Conservation (phyloP, 2,797 vertebrate species). For the Catostomus latipinnis region DNA sequence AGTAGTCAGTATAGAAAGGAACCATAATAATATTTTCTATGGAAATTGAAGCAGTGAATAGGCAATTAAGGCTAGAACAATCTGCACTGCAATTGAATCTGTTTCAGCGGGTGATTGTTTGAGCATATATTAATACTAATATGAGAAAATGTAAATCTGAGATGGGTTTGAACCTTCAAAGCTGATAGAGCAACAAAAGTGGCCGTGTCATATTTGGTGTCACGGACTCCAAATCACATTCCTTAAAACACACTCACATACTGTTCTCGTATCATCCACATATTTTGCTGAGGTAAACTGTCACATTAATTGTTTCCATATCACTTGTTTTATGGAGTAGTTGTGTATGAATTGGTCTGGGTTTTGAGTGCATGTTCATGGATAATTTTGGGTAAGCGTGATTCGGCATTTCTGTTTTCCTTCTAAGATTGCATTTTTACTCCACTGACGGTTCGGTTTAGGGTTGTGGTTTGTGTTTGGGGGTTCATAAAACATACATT, state of each 20-base stretch:
- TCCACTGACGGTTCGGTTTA: too few relatives aligned
- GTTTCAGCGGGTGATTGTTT: background rate
- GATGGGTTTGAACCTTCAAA: background rate
- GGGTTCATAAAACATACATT: too few relatives aligned
- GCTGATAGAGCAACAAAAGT: background rate
- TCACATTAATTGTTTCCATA: background rate
- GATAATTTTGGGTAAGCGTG: too few relatives aligned
- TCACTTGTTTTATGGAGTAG: background rate
- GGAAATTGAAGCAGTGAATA: background rate
- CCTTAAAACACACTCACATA: background rate
- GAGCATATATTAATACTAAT: background rate
- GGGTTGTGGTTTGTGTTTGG: too few relatives aligned
- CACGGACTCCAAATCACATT: background rate
- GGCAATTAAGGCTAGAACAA: background rate
- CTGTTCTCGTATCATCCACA: background rate
- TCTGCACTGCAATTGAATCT: background rate
- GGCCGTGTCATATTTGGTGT: background rate
- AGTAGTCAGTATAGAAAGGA: background rate
- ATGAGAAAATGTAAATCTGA: constrained; percentile 8
- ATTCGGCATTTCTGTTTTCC: too few relatives aligned
- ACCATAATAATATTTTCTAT: background rate
- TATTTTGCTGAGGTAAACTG: background rate
- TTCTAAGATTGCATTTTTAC: too few relatives aligned
- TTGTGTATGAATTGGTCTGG: background rate
- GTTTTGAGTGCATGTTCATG: too few relatives aligned